Conservation (phyloP, 2,888 invertebrate species). For the Enoplolaimus lenunculus region DNA sequence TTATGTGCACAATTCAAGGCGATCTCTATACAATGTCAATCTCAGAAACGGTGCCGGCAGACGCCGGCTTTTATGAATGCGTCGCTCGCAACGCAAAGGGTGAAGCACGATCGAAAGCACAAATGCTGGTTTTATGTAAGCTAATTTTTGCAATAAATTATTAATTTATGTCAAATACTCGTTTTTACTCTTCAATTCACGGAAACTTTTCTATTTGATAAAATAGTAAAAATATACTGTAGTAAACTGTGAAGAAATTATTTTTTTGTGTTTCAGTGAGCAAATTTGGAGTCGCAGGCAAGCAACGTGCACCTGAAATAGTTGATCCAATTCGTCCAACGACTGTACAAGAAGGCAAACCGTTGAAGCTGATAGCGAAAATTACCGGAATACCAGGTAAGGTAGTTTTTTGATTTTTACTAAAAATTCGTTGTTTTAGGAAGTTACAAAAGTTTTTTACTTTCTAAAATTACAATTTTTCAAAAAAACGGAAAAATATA, state of each 20-base stretch:
- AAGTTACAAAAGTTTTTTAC: too few species aligned
- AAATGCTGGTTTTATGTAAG: conserved; percentile 16
- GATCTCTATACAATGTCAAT: conserved; percentile 74
- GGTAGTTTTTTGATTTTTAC: too few species aligned
- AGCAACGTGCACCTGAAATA: conserved; percentile 55
- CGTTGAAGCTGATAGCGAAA: conserved; percentile 58
- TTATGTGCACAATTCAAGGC: conserved; percentile 80
- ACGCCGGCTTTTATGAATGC: conserved; percentile 68
- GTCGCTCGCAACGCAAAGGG: conserved; percentile 74
- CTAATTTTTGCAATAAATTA: neutral
- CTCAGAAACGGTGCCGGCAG: conserved; percentile 65
- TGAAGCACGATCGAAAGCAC: conserved; percentile 56
- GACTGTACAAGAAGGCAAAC: conserved; percentile 75
- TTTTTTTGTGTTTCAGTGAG: neutral
- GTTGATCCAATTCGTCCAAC: conserved; percentile 69
- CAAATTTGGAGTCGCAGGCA: conserved; percentile 44
- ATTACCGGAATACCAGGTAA: conserved; percentile 35
- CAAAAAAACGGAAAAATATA: too few species aligned
- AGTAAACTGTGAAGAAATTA: too few species aligned
- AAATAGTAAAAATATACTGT: too few species aligned
- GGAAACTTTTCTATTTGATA: too few species aligned
- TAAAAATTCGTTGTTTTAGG: too few species aligned
- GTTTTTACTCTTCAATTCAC: too few species aligned
- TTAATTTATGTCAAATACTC: too few species aligned
- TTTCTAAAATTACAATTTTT: too few species aligned